Evolutionary conservation across 2,888 invertebrate species (phyloP).

Genomic region (Myopa tessellatipennis): DNA sequence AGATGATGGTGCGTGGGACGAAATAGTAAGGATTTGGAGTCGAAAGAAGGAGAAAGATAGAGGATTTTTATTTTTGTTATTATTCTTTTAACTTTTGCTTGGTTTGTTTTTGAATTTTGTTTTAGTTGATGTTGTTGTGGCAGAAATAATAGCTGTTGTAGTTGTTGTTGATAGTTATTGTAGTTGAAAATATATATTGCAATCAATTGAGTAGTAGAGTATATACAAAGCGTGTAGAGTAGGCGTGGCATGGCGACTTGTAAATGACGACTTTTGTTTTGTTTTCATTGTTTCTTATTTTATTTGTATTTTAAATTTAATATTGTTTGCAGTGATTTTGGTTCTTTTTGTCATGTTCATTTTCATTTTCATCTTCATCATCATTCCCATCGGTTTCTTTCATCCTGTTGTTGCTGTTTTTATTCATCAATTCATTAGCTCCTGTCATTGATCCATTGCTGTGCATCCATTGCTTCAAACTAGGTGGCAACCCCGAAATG

Average conservation of each 20-base stretch:
- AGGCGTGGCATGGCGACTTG: conserved; percentile 8
- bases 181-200: no score
- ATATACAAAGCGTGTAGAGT: neutral
- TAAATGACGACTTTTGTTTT: conserved; percentile 33
- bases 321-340: conserved; percentile 18
- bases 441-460: conserved; percentile 1
- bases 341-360: conserved; percentile 8
- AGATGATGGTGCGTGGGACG: conserved; percentile 34
- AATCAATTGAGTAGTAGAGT: neutral
- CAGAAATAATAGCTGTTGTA: conserved; percentile 36
- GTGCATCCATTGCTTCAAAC: conserved; percentile 47
- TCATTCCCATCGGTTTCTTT: conserved; percentile 38
- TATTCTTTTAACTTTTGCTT: conserved; percentile 21
- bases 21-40: conserved; percentile 14
- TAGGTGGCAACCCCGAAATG: conserved; percentile 55
- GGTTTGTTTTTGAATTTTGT: conserved; percentile 34
- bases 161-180: conserved; percentile 11
- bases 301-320: neutral
- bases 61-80: conserved; percentile 12
- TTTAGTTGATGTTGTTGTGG: conserved; percentile 42
- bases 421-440: conserved; percentile 1
- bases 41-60: conserved; percentile 4
- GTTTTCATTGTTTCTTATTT: conserved; percentile 35
- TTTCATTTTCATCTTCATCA: conserved; percentile 2
- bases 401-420: no score